A percentile compares a stretch with the other conserved stretches of the same genome.
Conservation (phyloP, 2,113 vertebrate genomes). For the Pogona vitticeps region DNA sequence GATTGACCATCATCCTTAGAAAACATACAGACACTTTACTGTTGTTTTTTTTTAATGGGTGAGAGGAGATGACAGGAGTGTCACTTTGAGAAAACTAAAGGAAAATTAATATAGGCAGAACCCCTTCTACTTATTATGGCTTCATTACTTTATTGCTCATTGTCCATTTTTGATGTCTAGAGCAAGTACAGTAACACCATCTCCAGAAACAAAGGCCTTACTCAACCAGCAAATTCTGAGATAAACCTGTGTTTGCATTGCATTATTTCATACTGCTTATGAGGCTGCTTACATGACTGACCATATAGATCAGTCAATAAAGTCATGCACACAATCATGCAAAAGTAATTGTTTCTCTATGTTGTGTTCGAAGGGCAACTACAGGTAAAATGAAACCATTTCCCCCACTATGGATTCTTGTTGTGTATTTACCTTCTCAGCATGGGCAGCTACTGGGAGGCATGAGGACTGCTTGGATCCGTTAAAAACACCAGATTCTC, state of each 20-base stretch:
- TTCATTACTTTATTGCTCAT: conserved; percentile 60
- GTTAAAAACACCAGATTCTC: no score
- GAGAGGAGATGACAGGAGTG: conserved; percentile 25
- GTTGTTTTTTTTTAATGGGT: not conserved
- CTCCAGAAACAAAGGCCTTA: conserved; percentile 27
- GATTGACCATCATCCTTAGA: conserved; percentile 65
- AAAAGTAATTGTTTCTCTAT: no score
- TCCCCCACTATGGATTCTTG: no score
- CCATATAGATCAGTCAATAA: no score
- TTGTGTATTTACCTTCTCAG: no score
- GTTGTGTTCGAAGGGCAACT: no score
- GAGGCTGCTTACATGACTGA: not conserved
- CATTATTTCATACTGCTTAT: not conserved
- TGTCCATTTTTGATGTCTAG: conserved; percentile 50
- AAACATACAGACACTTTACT: conserved; percentile 52
- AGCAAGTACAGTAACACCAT: conserved; percentile 34
- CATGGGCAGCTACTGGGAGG: no score
- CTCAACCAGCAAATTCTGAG: not conserved
- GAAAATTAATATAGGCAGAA: conserved; percentile 45
- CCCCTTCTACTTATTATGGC: conserved; percentile 46
- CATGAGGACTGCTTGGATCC: no score
- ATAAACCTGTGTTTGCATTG: not conserved
- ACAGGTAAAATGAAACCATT: no score
- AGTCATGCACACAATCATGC: no score
- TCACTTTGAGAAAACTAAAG: conserved; percentile 57